Evolutionary conservation across 2,797 vertebrate species (phyloP).

Genomic region (Sebastes matsubarae): DNA sequence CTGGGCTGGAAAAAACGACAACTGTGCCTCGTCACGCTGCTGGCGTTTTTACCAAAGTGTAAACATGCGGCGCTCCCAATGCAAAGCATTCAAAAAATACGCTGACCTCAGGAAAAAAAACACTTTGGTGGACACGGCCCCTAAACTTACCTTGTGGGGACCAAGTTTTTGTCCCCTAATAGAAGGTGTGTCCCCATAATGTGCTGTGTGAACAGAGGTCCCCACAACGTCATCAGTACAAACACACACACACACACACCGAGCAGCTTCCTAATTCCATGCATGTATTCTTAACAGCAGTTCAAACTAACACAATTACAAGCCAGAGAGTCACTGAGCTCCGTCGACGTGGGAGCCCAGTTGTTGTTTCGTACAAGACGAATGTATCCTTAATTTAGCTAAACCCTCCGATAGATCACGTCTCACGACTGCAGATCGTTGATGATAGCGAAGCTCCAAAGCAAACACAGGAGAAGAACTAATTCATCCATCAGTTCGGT

Average conservation of each 20-base stretch:
- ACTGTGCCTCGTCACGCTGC: too few relatives aligned
- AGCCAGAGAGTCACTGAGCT: constrained; percentile 2
- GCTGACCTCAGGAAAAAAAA: too few relatives aligned
- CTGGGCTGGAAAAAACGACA: too few relatives aligned
- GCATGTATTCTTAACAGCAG: constrained; percentile 30
- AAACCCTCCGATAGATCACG: constrained; percentile 22
- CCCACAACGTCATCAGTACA: not conserved
- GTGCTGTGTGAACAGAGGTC: not conserved
- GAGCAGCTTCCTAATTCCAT: constrained; percentile 27
- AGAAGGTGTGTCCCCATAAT: not conserved
- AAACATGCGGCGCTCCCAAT: too few relatives aligned
- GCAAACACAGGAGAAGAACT: constrained; percentile 52
- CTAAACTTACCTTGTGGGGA: not conserved
- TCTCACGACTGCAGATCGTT: constrained; percentile 36
- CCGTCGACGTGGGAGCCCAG: not conserved
- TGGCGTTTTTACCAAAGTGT: too few relatives aligned
- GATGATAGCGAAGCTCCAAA: constrained; percentile 44
- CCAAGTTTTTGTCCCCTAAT: not conserved
- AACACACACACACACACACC: not conserved
- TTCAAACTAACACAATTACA: constrained; percentile 14
- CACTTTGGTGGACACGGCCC: too few relatives aligned
- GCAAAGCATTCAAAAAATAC: too few relatives aligned
- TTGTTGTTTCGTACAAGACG: constrained; percentile 25
- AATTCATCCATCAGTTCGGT: constrained; percentile 31
- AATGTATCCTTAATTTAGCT: constrained; percentile 47